Percentiles rank a stretch among this genome's conserved stretches.
Evolutionary conservation across 2,113 vertebrate species (phyloP).

Genomic region (Sturnus vulgaris): DNA sequence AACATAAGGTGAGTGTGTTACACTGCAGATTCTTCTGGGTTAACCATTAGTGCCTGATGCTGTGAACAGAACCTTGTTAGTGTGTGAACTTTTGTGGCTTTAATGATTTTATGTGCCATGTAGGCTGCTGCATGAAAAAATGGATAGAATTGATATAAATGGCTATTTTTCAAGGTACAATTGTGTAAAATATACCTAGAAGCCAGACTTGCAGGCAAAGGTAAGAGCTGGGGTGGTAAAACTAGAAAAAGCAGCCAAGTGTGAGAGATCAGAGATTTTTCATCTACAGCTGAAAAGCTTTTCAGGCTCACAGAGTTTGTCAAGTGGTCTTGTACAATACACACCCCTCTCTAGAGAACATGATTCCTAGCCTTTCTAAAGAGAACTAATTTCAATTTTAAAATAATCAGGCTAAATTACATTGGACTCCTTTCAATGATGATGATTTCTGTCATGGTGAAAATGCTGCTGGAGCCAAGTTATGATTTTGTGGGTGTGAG

Average conservation of each 20-base stretch:
- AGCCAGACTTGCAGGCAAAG: not conserved
- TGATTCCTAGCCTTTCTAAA: not conserved
- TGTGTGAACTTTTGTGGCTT: not conserved
- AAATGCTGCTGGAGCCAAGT: not conserved
- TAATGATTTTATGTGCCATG: not conserved
- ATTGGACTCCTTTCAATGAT: not conserved
- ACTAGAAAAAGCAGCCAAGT: not conserved
- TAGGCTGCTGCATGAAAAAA: not conserved
- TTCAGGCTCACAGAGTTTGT: not conserved
- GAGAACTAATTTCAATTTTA: not conserved
- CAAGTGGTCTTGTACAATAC: not conserved
- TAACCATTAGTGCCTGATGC: not conserved
- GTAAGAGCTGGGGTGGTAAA: not conserved
- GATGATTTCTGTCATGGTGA: not conserved
- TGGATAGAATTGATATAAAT: rapidly evolving
- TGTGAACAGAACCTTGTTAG: not conserved
- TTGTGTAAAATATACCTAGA: not conserved
- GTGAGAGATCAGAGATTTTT: not conserved
- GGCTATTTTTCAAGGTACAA: not conserved
- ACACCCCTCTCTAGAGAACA: not conserved
- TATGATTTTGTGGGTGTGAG: rapidly evolving
- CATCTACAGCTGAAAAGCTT: not conserved
- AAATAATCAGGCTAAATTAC: not conserved
- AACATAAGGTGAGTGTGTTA: rapidly evolving
- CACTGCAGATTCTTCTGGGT: not conserved